Evolutionary conservation across 2,113 vertebrate species (phyloP), one percentile per base, ranked within the genome.

Genomic region (Amphiprion percula): DNA sequence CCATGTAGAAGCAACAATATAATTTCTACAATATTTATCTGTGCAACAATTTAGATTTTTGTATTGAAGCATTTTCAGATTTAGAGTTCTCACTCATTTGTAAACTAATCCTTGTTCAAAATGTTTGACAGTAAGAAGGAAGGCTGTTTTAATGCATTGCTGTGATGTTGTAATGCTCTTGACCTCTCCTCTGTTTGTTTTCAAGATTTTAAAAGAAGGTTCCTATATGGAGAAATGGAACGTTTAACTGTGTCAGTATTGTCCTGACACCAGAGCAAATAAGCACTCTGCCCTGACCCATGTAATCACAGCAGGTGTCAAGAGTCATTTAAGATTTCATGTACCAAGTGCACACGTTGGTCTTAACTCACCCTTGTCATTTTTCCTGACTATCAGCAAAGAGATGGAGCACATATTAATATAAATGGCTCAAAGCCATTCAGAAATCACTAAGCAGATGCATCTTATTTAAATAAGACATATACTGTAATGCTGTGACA

Each of bases 251-350:
- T 66, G 54, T 63, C 53, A 53, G 28, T 19, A 37, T 59, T 49
- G 50, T 68, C 39, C 8, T 28, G 47, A 60, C 66, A 54, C 71
- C 55, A 53, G 47, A 37, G 49, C 4, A 53, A 55, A 55, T 24
- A 41, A 41, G 50, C 47, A 62, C 15, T 59, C 39, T 50, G 10
- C 44, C 0, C 0, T 81, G 79, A 69, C 60, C 75, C 49, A 19
- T 16, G 46, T 80, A 63, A 56, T 65, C 80, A 71, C 50, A 62
- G 67, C 55, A 44, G 33, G 69, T 53, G 53, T 69, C 66, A 37
- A 23, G 41, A 75, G 37, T 68, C 17, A 56, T 87, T 72, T 72
- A 75, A 41, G 41, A 75, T 21, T 41, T 17, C 8, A 56, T 73
- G 74, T 67, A 50, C 65, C 52, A n/a, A 4, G 17, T 6, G 2